A percentile compares a stretch with the other conserved stretches of the same genome.
Conservation (phyloP, 2,888 invertebrate genomes). For the Clostera curtula region DNA sequence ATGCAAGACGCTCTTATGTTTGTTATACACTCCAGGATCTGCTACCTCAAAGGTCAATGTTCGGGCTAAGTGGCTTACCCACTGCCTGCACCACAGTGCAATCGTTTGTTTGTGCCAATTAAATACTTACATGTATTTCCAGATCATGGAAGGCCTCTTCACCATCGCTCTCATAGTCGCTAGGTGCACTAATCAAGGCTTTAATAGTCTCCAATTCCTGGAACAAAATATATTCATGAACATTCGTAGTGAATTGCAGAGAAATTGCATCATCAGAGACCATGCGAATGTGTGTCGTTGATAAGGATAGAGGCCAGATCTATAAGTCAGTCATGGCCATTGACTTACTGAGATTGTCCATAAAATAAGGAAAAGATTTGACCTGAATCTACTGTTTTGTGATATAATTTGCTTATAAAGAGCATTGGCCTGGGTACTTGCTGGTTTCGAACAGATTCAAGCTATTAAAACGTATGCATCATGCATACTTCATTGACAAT, state of each 20-base stretch:
- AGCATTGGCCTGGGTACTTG: too few relatives aligned
- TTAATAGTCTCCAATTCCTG: slow-evolving; percentile 59
- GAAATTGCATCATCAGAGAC: too few relatives aligned
- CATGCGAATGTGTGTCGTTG: slow-evolving; percentile 17
- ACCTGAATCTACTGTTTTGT: not conserved
- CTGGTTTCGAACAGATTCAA: too few relatives aligned
- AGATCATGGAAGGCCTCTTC: slow-evolving; percentile 65
- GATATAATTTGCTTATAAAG: too few relatives aligned
- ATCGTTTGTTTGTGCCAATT: not conserved
- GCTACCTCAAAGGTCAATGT: too few relatives aligned
- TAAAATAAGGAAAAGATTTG: slow-evolving; percentile 2
- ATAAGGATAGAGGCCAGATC: slow-evolving; percentile 35
- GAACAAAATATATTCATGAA: slow-evolving; percentile 8
- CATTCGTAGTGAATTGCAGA: too few relatives aligned
- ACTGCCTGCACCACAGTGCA: not conserved
- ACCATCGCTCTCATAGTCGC: slow-evolving; percentile 66
- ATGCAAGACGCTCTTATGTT: too few relatives aligned
- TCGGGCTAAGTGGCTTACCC: too few relatives aligned
- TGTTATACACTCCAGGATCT: too few relatives aligned
- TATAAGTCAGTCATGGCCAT: slow-evolving; percentile 24
- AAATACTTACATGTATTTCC: slow-evolving; percentile 59
- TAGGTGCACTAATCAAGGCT: slow-evolving; percentile 36
- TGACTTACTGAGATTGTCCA: slow-evolving; percentile 25
- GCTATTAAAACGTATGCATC: too few relatives aligned
- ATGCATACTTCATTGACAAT: too few relatives aligned